Base-by-base conservation (phyloP, 1,140 invertebrate genomes). In the Laupala kohalensis region DNA sequence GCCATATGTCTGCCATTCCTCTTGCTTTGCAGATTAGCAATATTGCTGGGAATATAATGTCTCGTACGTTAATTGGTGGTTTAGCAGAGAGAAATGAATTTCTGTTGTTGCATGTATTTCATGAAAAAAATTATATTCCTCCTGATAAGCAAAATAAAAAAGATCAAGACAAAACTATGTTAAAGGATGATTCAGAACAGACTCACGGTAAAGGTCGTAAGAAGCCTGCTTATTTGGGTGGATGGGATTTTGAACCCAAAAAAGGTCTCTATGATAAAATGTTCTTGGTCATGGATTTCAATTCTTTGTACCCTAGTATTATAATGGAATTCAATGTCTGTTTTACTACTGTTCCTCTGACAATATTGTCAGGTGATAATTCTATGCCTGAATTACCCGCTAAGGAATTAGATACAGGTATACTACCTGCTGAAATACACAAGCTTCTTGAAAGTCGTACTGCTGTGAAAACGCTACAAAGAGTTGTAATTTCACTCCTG, bases 251-350 rank as follows among this genome's bases (percentile, higher is more conserved):
- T 29, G 96, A 99, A 69, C 98, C 98, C 0, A 97, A 98, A 79
- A 92, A 92, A 80, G 97, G 97, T 15, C 96, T 99, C 75, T 99
- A 99, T 81, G 96, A 99, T 77, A 95, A 92, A 79, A 89, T 90
- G 69, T 92, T 99, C 74, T 82, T 99, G 64, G 81, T 99, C 4
- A 94, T 99, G 92, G 98, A 99, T 79, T 99, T 99, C 80, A 99
- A 99, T 83, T 98, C 96, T 24, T 81, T 99, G 26, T 99, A 99
- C 83, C 98, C 98, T 0, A 98, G 96, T 78, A 99, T 99, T 74
- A 99, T 99, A 76, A 97, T 99, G 81, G 98, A 99, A 78, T 99
- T 95, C 78, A 99, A 99, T 81, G 94, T 99, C 73, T 99, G 98
- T 80, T 99, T 99, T 78, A 99, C 97, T 0, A 99, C 97, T 1